phyloP scores from a whole-genome alignment of 2,797 vertebrate genomes.

The Prunella strophiata region DNA sequence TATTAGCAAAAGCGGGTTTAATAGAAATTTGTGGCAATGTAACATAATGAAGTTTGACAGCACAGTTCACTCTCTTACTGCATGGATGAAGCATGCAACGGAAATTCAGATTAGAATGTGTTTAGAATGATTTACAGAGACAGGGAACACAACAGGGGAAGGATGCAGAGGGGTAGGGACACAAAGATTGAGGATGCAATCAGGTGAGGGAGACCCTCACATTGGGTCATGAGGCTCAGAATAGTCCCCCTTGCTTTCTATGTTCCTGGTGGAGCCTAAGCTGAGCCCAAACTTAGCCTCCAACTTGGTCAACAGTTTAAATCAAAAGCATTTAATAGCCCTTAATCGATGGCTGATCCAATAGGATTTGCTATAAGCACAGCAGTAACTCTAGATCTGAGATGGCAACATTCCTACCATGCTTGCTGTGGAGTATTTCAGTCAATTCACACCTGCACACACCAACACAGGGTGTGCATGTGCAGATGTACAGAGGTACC shows the following conservation, averaged over 20 bases:
- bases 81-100: background rate
- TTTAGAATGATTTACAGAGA: background rate
- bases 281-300: background rate
- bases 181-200: background rate
- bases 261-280: background rate
- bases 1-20: background rate
- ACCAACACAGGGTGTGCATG: rapidly evolving
- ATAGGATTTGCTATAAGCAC: background rate
- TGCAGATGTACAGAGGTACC: background rate
- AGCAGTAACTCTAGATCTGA: background rate
- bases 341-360: too few relatives aligned
- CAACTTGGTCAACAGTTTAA: background rate
- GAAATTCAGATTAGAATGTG: background rate
- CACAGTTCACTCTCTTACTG: background rate
- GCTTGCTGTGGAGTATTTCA: background rate
- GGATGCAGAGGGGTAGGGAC: background rate
- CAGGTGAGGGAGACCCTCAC: background rate
- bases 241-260: background rate
- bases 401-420: background rate
- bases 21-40: background rate
- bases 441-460: background rate
- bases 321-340: background rate
- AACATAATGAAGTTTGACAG: background rate
- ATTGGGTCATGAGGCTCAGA: background rate
- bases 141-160: background rate